Evolutionary conservation across 2,888 invertebrate species (phyloP), one percentile per base, ranked within the genome.

Genomic region (Hoplodrina ambigua): DNA sequence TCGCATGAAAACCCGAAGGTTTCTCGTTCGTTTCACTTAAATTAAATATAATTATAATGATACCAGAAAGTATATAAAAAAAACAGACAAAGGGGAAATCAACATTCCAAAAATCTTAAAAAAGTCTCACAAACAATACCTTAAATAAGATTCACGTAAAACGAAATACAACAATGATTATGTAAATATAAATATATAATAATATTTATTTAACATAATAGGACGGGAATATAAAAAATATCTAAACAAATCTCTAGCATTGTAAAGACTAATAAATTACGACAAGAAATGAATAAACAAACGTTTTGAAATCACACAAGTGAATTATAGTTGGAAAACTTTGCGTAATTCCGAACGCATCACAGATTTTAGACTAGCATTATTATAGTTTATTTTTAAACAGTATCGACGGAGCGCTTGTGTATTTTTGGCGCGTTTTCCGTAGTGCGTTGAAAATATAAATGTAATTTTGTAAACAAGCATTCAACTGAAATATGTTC

Each of bases 11-110:
- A 87, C 85, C 84, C 68, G 65, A 74, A 79, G 82, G 84, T 86
- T 84, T 81, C 84, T 90, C 89, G 90, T 87, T 90, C 88, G 87
- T 86, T 88, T 81, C 19, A 70, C 72, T 81, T 83, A 70, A 60
- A 77, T 81, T 83, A 70, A 60, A 77, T 82, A 85, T 88, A 88
- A 89, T 89, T 90, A 89, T 89, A 91, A 90, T 90, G 88, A 91
- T 91, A 91, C 90, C 89, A 89, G 63, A 83, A 70, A 81, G 71
- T 80, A 83, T 75, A 73, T 75, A 73, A 75, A 81, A n/a, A 82
- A 63, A 86, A 86, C 87, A 85, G 75, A 80, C 70, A 85, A 85
- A 84, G 73, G 83, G 86, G 85, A 80, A 84, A 86, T 77, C 69
- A 91, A 91, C 91, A 91, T 76, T 91, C 91, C 91, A 86, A 75